A percentile compares a stretch with the other conserved stretches of the same genome.
phyloP scores from a whole-genome alignment of 2,797 vertebrate genomes.

The Siniperca obscura region DNA sequence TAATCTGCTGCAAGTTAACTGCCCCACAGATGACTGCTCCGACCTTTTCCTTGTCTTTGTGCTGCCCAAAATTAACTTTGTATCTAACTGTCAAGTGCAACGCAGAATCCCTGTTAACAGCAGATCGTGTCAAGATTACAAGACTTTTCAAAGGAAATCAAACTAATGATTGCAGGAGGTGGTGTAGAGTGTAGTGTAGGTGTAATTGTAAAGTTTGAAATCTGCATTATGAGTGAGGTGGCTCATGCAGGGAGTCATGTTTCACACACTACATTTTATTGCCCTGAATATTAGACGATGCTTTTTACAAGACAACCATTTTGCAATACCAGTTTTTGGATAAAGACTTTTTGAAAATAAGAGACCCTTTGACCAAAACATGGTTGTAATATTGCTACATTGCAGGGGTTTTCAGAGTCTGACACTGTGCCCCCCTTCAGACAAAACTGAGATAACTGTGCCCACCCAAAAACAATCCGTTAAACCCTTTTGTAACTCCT shows the following conservation, averaged over 20 bases:
- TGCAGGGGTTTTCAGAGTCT: too few relatives aligned
- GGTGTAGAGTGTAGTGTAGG: neutral
- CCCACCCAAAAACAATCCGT: too few relatives aligned
- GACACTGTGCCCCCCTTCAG: neutral
- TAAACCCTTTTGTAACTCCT: too few relatives aligned
- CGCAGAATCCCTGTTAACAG: conserved; percentile 22
- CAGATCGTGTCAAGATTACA: conserved; percentile 14
- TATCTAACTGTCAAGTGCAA: neutral
- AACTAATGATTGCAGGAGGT: neutral
- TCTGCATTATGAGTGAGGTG: conserved; percentile 22
- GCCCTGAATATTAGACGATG: conserved; percentile 7
- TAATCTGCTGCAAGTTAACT: neutral
- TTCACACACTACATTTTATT: conserved; percentile 1
- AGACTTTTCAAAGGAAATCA: conserved; percentile 27
- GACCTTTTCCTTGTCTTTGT: conserved; percentile 21
- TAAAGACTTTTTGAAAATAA: neutral
- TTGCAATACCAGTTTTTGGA: neutral
- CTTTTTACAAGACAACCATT: conserved; percentile 1
- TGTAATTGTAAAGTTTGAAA: conserved; percentile 24
- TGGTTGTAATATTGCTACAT: neutral
- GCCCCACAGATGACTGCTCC: neutral
- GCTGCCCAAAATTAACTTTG: conserved; percentile 22
- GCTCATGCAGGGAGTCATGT: conserved; percentile 13
- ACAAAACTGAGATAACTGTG: neutral
- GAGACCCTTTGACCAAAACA: conserved; percentile 4